Evolutionary conservation across 2,113 vertebrate species (phyloP).

Genomic region (Salvelinus fontinalis): DNA sequence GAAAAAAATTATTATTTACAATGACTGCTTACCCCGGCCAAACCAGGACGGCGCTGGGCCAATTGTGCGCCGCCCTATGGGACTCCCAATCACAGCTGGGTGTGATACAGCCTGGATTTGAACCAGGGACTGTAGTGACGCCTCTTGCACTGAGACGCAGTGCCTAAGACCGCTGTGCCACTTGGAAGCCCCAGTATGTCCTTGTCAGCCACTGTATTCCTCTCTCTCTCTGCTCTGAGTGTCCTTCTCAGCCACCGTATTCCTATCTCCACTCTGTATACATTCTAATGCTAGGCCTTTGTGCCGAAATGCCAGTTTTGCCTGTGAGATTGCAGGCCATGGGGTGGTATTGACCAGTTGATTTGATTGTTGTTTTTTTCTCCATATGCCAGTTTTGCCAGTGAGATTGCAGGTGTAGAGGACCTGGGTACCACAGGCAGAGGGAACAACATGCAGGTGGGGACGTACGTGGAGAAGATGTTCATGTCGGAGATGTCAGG

Average conservation of each 20-base stretch:
- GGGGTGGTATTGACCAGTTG: too few species aligned
- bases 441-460: constrained; percentile 96
- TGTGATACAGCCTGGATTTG: too few species aligned
- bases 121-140: too few species aligned
- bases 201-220: too few species aligned
- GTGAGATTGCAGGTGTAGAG: constrained; percentile 95
- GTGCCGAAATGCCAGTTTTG: neutral
- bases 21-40: too few species aligned
- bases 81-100: too few species aligned
- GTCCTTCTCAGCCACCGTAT: neutral
- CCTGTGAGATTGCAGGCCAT: neutral
- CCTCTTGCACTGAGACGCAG: too few species aligned
- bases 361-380: constrained; percentile 1
- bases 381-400: constrained; percentile 84
- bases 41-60: too few species aligned
- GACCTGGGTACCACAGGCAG: constrained; percentile 95
- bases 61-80: too few species aligned
- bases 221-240: neutral
- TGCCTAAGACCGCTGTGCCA: too few species aligned
- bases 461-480: constrained; percentile 98
- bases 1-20: too few species aligned
- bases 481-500: constrained; percentile 98
- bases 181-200: too few species aligned
- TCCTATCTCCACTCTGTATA: neutral
- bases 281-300: neutral